Percentiles rank a stretch among this genome's conserved stretches.
Evolutionary conservation across 2,797 vertebrate species (phyloP).

Genomic region (Thaleichthys pacificus): DNA sequence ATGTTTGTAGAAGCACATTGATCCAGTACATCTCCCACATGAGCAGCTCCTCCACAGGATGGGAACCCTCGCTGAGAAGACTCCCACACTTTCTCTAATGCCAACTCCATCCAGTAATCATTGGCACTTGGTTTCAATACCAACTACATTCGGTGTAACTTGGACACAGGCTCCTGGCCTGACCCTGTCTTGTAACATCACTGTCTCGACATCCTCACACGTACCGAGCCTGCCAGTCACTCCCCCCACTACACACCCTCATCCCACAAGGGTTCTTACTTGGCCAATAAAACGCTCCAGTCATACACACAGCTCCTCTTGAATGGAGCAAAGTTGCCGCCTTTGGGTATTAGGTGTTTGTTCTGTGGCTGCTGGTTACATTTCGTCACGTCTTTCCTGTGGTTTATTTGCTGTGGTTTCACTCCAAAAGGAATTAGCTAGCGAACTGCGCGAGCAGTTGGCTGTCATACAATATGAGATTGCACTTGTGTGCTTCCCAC

Average conservation of each 20-base stretch:
- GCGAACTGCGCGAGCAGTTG: slow-evolving; percentile 26
- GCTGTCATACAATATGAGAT: slow-evolving; percentile 12
- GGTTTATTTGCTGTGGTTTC: slow-evolving; percentile 65
- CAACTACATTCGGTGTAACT: slow-evolving; percentile 33
- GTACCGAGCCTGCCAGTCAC: slow-evolving; percentile 54
- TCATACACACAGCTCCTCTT: slow-evolving; percentile 54
- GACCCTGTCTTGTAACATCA: slow-evolving; percentile 53
- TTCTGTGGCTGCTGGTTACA: slow-evolving; percentile 59
- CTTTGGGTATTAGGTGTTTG: slow-evolving; percentile 62
- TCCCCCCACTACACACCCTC: slow-evolving; percentile 50
- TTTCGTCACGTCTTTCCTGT: slow-evolving; percentile 67
- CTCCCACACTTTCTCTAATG: slow-evolving; percentile 33
- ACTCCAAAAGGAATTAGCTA: slow-evolving; percentile 46
- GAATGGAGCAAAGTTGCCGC: slow-evolving; percentile 60
- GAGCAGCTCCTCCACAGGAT: not conserved
- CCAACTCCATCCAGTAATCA: slow-evolving; percentile 44
- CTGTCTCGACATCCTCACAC: slow-evolving; percentile 55
- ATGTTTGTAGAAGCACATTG: no score
- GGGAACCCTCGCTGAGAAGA: slow-evolving; percentile 6
- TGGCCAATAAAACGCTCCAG: slow-evolving; percentile 60
- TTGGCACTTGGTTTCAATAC: slow-evolving; percentile 37
- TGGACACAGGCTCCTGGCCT: slow-evolving; percentile 34
- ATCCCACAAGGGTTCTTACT: slow-evolving; percentile 56
- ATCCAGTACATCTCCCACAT: no score
- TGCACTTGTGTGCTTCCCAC: slow-evolving; percentile 17